phyloP scores from a whole-genome alignment of 2,888 invertebrate genomes.

The Lypha dubia region DNA sequence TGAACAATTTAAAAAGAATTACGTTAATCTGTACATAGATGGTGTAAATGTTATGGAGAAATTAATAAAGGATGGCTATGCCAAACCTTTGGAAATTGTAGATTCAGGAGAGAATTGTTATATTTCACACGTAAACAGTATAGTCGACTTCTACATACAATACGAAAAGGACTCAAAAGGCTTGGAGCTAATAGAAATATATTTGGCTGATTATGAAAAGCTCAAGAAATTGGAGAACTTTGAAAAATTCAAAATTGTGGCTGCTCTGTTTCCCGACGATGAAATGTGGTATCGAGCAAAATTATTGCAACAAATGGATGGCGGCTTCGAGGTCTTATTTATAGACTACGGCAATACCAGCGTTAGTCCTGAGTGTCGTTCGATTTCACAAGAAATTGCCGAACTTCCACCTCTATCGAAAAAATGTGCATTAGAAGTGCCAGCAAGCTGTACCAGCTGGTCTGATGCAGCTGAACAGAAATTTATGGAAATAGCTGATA shows the following conservation, averaged over 20 bases:
- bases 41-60: slow-evolving; percentile 86
- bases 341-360: slow-evolving; percentile 89
- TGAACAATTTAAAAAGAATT: slow-evolving; percentile 79
- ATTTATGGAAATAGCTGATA: slow-evolving; percentile 88
- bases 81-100: slow-evolving; percentile 85
- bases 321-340: slow-evolving; percentile 86
- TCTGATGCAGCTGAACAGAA: slow-evolving; percentile 86
- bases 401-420: slow-evolving; percentile 86
- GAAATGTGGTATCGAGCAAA: slow-evolving; percentile 88
- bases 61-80: slow-evolving; percentile 86
- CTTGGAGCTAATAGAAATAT: slow-evolving; percentile 85
- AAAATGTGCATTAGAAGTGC: slow-evolving; percentile 86
- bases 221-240: slow-evolving; percentile 84
- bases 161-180: slow-evolving; percentile 87
- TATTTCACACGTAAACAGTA: slow-evolving; percentile 89
- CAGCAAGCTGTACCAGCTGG: slow-evolving; percentile 86
- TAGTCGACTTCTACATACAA: slow-evolving; percentile 91
- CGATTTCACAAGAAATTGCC: slow-evolving; percentile 86
- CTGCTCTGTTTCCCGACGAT: slow-evolving; percentile 87
- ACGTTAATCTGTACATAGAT: slow-evolving; percentile 87
- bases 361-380: slow-evolving; percentile 85
- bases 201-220: slow-evolving; percentile 85
- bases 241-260: slow-evolving; percentile 85
- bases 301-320: slow-evolving; percentile 84
- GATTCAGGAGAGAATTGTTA: slow-evolving; percentile 87